Conservation (phyloP, 2,113 vertebrate genomes). For the Sterna hirundo region DNA sequence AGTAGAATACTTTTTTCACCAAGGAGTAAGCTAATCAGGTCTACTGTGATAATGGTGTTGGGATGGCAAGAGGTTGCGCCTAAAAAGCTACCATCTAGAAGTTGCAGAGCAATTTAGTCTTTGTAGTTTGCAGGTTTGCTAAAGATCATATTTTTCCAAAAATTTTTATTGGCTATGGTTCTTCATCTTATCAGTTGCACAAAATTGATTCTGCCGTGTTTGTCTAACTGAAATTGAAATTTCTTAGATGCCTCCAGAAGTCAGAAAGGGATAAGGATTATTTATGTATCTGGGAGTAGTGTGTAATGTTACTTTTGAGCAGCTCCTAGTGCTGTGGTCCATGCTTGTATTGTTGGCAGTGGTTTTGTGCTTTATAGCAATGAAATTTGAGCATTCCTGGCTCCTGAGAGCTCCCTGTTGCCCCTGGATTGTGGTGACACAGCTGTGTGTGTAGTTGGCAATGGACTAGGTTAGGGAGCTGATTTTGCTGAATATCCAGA, state of each 20-base stretch:
- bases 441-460: neutral
- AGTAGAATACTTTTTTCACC: neutral
- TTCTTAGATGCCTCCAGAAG: neutral
- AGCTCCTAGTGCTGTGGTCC: neutral
- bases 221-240: neutral
- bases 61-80: neutral
- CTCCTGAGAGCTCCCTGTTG: neutral
- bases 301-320: neutral
- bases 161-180: neutral
- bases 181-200: neutral
- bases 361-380: neutral
- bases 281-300: neutral
- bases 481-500: neutral
- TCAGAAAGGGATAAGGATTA: neutral
- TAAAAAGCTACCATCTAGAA: neutral
- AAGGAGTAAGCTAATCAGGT: neutral
- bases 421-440: neutral
- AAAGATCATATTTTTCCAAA: neutral
- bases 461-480: neutral
- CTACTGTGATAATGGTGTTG: neutral
- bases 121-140: neutral
- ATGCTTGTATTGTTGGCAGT: neutral
- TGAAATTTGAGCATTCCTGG: neutral
- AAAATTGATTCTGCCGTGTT: neutral
- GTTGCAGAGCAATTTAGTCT: neutral